Conservation (phyloP, 1,140 invertebrate species). For the Coptotermes formosanus region DNA sequence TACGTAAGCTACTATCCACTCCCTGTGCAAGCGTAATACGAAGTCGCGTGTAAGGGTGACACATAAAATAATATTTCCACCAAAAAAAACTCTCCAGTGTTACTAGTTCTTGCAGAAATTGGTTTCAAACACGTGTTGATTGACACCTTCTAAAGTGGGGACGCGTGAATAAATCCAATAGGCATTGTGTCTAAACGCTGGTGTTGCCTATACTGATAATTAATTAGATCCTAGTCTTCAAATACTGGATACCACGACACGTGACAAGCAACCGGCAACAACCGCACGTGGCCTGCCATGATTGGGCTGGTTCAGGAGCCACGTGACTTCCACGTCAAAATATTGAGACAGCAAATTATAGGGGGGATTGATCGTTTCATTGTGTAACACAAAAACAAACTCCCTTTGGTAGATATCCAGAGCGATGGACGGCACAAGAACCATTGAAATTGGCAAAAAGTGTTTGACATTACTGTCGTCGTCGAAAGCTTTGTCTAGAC, state of each 20-base stretch:
- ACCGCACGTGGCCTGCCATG: neutral
- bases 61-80: too few relatives aligned
- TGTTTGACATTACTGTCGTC: too few relatives aligned
- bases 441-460: too few relatives aligned
- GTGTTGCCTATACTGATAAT: neutral
- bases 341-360: slow-evolving; percentile 17
- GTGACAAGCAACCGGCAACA: neutral
- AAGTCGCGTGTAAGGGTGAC: too few relatives aligned
- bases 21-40: too few relatives aligned
- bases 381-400: neutral
- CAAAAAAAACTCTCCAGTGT: too few relatives aligned
- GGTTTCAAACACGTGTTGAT: neutral
- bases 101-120: neutral
- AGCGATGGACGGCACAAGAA: too few relatives aligned
- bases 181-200: neutral
- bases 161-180: neutral
- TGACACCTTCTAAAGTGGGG: neutral
- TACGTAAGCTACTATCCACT: too few relatives aligned
- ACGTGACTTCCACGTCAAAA: neutral
- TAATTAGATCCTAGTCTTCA: neutral
- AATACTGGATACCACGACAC: neutral
- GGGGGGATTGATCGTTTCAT: neutral
- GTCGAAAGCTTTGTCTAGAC: too few relatives aligned
- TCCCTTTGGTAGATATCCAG: neutral
- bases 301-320: neutral